Conservation (phyloP, 1,140 invertebrate species). For the Dolichoris vasculosae region DNA sequence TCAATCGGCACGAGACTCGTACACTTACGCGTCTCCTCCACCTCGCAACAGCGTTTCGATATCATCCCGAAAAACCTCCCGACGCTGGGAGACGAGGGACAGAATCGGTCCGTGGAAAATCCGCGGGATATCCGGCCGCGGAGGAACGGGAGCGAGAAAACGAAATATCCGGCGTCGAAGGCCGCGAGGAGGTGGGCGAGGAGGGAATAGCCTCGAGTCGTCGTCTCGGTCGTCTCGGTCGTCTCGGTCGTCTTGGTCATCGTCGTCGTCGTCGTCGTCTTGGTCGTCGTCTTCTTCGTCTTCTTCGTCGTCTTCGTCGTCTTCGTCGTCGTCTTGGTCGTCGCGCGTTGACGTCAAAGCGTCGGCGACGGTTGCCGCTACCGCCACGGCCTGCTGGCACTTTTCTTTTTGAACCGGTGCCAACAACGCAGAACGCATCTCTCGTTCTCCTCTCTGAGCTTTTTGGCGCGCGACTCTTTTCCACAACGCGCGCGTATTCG, state of each 20-base stretch:
- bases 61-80: no score
- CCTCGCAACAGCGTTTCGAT: not conserved
- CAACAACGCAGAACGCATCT: constrained; percentile 48
- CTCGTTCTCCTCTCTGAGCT: constrained; percentile 19
- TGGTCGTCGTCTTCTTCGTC: no score
- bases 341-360: constrained; percentile 34
- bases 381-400: constrained; percentile 41
- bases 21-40: no score
- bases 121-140: not conserved
- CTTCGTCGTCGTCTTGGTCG: no score
- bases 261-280: no score
- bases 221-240: no score
- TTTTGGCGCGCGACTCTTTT: constrained; percentile 52
- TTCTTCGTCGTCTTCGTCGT: no score
- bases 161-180: not conserved
- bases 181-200: not conserved
- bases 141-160: not conserved
- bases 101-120: not conserved
- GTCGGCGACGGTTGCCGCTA: no score
- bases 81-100: no score
- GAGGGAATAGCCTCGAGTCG: not conserved
- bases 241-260: no score
- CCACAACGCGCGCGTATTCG: constrained; percentile 32
- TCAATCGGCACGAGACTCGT: not conserved
- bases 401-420: constrained; percentile 54